Percentiles rank a stretch among this genome's conserved stretches.
phyloP scores from a whole-genome alignment of 2,797 vertebrate genomes.

The Gadopsis bispinosus region DNA sequence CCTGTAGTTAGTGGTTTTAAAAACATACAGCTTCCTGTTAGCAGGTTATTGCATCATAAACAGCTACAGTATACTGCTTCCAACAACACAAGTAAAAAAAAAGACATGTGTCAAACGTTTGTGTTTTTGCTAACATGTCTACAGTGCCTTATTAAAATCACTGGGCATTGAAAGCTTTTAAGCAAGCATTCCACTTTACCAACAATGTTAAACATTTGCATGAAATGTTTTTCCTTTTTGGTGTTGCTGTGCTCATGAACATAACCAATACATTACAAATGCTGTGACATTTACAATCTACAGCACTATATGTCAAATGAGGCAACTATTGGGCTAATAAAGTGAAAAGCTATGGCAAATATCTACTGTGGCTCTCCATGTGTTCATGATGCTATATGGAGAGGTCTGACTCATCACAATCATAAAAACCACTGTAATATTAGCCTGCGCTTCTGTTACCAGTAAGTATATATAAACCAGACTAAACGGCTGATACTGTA shows the following conservation, averaged over 20 bases:
- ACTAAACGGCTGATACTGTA: background rate
- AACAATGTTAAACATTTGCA: background rate
- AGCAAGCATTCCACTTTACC: background rate
- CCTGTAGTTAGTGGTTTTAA: background rate
- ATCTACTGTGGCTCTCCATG: background rate
- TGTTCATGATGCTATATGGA: background rate
- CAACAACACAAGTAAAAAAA: background rate
- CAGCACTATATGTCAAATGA: background rate
- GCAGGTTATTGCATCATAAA: constrained; percentile 4
- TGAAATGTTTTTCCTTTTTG: background rate
- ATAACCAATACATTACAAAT: background rate
- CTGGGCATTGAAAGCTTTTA: background rate
- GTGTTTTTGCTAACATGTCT: background rate
- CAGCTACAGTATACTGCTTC: background rate
- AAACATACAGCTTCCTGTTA: constrained; percentile 5
- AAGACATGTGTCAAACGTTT: background rate
- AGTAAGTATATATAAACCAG: background rate
- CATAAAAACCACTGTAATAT: background rate
- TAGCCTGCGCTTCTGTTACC: background rate
- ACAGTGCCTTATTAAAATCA: background rate
- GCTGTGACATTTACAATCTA: background rate
- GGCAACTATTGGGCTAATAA: background rate
- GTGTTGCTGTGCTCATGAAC: background rate
- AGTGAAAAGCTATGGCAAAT: background rate
- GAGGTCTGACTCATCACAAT: background rate